Evolutionary conservation across 2,797 vertebrate species (phyloP).

Genomic region (Fringilla coelebs): DNA sequence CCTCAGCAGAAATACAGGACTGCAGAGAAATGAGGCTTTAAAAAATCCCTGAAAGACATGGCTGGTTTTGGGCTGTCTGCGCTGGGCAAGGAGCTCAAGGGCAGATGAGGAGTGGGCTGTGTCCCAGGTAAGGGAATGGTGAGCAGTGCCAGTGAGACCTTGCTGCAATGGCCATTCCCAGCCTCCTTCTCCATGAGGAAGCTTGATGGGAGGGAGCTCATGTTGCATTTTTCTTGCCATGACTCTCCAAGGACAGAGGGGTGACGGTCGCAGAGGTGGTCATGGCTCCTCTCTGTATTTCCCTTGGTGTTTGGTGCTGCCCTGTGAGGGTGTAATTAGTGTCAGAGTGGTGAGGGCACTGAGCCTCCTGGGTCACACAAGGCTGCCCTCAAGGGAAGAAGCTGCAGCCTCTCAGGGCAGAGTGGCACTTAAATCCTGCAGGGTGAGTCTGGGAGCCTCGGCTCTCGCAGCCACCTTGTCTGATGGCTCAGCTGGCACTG

Average conservation of each 20-base stretch:
- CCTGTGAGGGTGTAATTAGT: not conserved
- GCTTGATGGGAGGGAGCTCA: not conserved
- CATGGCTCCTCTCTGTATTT: not conserved
- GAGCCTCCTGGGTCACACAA: not conserved
- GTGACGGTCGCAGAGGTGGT: not conserved
- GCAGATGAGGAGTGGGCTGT: not conserved
- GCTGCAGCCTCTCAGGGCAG: not conserved
- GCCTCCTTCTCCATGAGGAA: fast-evolving
- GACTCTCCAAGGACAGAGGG: not conserved
- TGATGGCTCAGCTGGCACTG: not conserved
- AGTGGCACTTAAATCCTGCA: not conserved
- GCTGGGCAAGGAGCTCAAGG: not conserved
- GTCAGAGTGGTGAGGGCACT: not conserved
- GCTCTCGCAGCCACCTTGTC: not conserved
- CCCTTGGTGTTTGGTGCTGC: not conserved
- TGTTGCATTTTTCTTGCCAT: fast-evolving
- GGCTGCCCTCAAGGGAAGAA: not conserved
- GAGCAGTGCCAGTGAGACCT: not conserved
- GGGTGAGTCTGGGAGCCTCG: not conserved
- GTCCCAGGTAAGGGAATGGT: not conserved
- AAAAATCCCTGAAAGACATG: not conserved
- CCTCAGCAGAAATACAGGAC: not conserved
- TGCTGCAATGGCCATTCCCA: not conserved
- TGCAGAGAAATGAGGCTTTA: not conserved
- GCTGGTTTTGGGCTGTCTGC: fast-evolving